These are phyloP conservation scores for Nettapus auritus DNA, from an alignment of 2,113 vertebrate genomes.

Conservation along the genomic window DNA sequence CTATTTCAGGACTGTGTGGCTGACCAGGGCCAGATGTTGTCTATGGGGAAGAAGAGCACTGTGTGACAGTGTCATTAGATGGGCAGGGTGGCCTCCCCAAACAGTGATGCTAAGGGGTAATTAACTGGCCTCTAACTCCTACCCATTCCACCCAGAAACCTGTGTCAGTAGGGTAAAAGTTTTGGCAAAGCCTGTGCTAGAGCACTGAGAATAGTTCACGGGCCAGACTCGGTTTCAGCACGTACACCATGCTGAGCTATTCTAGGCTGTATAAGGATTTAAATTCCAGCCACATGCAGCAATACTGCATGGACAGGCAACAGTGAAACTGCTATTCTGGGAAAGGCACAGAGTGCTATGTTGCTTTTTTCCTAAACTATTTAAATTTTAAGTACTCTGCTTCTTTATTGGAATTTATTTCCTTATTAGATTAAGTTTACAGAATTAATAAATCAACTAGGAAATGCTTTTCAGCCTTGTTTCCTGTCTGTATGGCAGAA, in stretches of 20 bases:
- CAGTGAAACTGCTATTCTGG: neutral
- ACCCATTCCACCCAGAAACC: constrained; percentile 3
- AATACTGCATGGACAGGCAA: neutral
- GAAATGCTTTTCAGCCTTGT: neutral
- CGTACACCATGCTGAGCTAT: neutral
- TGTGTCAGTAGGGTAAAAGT: neutral
- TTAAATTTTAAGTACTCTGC: neutral
- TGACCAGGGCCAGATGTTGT: neutral
- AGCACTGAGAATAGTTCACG: neutral
- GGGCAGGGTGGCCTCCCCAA: neutral
- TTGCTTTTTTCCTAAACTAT: neutral
- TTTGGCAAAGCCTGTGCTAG: neutral
- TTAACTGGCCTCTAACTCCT: neutral
- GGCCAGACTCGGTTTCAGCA: neutral
- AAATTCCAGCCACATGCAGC: neutral
- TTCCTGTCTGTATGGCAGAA: neutral
- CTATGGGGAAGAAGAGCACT: neutral
- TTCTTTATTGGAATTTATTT: neutral
- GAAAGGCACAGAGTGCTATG: neutral
- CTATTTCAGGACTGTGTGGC: neutral
- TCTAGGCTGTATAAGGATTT: constrained; percentile 5
- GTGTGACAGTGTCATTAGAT: accelerated
- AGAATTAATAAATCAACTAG: constrained; percentile 4
- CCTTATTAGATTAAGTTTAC: constrained; percentile 5
- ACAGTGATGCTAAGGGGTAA: neutral